Conservation (phyloP, 2,888 invertebrate species). For the Mylabris sibirica region DNA sequence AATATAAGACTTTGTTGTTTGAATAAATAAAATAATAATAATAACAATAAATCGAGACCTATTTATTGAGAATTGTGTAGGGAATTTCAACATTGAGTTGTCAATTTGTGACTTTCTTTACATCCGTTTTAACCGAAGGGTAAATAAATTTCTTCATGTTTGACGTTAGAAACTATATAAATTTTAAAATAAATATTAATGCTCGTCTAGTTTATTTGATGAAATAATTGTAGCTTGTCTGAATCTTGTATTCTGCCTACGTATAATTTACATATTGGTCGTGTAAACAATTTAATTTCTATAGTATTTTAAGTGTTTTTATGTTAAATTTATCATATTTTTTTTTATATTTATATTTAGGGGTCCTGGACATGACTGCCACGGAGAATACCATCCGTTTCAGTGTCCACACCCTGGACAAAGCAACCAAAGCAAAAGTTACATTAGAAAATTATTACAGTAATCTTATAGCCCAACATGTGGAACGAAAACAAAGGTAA, state of each 20-base stretch:
- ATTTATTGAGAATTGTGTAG: neutral
- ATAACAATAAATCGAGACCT: neutral
- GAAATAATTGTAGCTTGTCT: slow-evolving; percentile 23
- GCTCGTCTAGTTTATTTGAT: slow-evolving; percentile 17
- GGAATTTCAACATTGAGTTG: neutral
- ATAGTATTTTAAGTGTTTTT: slow-evolving; percentile 36
- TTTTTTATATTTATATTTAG: slow-evolving; percentile 61
- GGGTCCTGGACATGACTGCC: slow-evolving; percentile 85
- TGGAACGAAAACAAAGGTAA: slow-evolving; percentile 94
- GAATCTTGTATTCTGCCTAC: neutral
- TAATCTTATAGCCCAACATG: slow-evolving; percentile 96
- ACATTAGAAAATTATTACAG: slow-evolving; percentile 99
- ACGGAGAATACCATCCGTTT: slow-evolving; percentile 87
- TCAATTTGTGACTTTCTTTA: neutral
- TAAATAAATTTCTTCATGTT: neutral
- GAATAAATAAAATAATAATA: too few species aligned
- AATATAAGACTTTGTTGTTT: neutral
- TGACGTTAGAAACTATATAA: neutral
- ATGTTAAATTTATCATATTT: neutral
- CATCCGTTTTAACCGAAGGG: neutral
- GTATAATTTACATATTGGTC: neutral
- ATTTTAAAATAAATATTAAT: neutral
- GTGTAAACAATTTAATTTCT: slow-evolving; percentile 39
- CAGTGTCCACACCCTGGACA: slow-evolving; percentile 97
- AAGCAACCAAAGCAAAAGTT: slow-evolving; percentile 98